A percentile compares a stretch with the other conserved stretches of the same genome.
Conservation (phyloP, 2,888 invertebrate genomes). For the Drosophila hamatofila region DNA sequence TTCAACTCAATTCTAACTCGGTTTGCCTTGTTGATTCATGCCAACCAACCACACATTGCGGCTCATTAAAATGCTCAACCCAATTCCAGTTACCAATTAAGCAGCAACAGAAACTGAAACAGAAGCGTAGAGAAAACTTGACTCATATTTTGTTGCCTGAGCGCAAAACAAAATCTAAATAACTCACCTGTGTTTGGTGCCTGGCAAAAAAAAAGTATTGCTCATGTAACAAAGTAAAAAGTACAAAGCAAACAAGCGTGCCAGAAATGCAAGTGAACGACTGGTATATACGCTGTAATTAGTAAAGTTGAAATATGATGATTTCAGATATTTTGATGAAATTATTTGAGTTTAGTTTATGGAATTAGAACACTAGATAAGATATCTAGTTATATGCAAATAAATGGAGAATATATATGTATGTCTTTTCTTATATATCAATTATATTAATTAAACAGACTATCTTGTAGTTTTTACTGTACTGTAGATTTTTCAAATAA, state of each 20-base stretch:
- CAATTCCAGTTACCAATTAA: slow-evolving; percentile 70
- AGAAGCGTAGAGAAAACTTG: slow-evolving; percentile 52
- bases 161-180: slow-evolving; percentile 7
- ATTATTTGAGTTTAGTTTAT: background rate
- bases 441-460: too few species aligned
- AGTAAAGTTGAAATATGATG: background rate
- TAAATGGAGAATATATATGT: too few species aligned
- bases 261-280: background rate
- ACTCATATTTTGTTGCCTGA: slow-evolving; percentile 58
- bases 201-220: slow-evolving; percentile 39
- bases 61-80: slow-evolving; percentile 69
- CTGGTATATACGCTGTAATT: background rate
- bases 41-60: slow-evolving; percentile 30
- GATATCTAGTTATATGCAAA: too few species aligned
- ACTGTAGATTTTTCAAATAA: background rate
- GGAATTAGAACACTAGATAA: too few species aligned
- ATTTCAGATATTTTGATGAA: background rate
- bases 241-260: slow-evolving; percentile 13
- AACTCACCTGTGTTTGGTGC: slow-evolving; percentile 32
- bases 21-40: slow-evolving; percentile 40
- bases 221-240: slow-evolving; percentile 20
- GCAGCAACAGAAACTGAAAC: slow-evolving; percentile 30
- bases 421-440: too few species aligned
- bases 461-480: too few species aligned
- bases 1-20: slow-evolving; percentile 42